Percentiles rank a stretch among this genome's conserved stretches.
Conservation (phyloP, 2,113 vertebrate species). For the Thalassarche chlororhynchos region DNA sequence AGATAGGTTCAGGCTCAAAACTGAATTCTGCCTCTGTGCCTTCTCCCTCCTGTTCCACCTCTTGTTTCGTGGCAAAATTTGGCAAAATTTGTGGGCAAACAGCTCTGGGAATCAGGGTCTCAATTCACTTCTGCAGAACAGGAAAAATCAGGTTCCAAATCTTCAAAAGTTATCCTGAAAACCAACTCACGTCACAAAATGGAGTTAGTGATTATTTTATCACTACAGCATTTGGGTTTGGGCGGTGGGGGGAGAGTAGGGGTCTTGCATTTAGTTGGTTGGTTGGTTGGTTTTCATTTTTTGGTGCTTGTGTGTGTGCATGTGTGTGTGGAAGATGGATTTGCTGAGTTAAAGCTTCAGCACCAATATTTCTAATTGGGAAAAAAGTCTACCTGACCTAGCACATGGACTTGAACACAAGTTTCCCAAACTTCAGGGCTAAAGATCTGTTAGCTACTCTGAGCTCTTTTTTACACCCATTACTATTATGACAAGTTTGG, state of each 20-base stretch:
- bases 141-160: not conserved
- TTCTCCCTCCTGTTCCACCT: not conserved
- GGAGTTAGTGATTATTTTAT: not conserved
- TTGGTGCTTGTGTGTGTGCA: not conserved
- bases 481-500: not conserved
- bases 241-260: accelerated
- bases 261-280: not conserved
- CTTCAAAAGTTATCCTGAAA: not conserved
- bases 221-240: not conserved
- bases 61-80: not conserved
- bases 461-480: not conserved
- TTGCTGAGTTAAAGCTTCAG: not conserved
- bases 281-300: accelerated
- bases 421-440: not conserved
- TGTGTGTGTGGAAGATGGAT: not conserved
- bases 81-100: not conserved
- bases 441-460: not conserved
- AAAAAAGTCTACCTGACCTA: not conserved
- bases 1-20: not conserved
- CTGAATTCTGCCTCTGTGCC: not conserved
- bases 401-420: not conserved
- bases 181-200: not conserved
- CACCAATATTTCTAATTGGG: not conserved
- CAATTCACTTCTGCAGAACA: not conserved
- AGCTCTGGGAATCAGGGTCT: not conserved